Percentiles rank a stretch among this genome's conserved stretches.
Conservation (phyloP, 2,888 invertebrate species). For the Camptogramma bilineatum region DNA sequence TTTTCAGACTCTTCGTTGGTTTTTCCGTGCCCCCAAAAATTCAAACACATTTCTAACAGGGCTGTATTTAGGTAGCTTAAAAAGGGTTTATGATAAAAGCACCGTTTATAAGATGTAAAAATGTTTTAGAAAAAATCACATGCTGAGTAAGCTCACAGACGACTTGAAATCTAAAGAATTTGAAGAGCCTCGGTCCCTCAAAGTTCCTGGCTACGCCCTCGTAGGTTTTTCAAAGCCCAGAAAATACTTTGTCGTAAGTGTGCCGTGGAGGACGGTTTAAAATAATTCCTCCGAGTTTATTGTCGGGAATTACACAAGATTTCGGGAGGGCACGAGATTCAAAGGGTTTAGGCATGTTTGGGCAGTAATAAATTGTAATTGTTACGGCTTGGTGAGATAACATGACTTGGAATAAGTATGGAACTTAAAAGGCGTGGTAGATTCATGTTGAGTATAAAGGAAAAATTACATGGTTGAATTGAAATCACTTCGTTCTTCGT, state of each 20-base stretch:
- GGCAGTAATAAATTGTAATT: constrained; percentile 30
- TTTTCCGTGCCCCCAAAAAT: constrained; percentile 49
- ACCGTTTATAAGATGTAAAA: background rate
- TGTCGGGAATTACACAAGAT: constrained; percentile 40
- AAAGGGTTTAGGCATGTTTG: constrained; percentile 35
- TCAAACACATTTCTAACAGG: constrained; percentile 36
- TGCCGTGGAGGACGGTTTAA: constrained; percentile 43
- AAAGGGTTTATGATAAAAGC: background rate
- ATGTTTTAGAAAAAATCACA: background rate
- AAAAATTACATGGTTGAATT: background rate
- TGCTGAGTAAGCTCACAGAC: background rate
- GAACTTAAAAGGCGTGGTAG: constrained; percentile 40
- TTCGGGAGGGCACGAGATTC: constrained; percentile 29
- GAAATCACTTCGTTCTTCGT: too few species aligned
- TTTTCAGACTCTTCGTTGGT: constrained; percentile 32
- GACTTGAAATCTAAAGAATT: background rate
- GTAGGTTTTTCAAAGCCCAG: constrained; percentile 46
- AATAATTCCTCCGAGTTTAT: constrained; percentile 52
- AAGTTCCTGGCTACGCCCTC: constrained; percentile 7
- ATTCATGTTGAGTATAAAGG: background rate
- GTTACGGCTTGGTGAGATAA: constrained; percentile 24
- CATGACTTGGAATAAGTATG: constrained; percentile 22
- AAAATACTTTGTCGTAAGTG: constrained; percentile 46
- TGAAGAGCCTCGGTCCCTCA: background rate
- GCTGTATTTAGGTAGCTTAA: constrained; percentile 15